Conservation (phyloP, 1,140 invertebrate species). For the Onthophagus taurus region DNA sequence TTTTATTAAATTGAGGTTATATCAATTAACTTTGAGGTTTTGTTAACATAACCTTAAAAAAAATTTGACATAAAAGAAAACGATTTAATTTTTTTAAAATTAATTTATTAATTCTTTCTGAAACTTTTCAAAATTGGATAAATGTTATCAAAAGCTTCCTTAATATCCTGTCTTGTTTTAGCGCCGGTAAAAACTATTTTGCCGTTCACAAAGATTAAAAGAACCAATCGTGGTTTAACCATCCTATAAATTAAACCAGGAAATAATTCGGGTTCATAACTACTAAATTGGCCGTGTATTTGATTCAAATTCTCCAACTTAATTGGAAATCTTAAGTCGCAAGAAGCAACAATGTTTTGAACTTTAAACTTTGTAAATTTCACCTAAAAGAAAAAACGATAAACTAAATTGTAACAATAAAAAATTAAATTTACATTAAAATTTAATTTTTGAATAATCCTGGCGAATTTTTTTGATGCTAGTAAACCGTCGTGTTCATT, state of each 20-base stretch:
- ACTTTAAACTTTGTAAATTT: constrained; percentile 97
- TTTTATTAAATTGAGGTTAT: too few species aligned
- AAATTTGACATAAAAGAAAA: too few species aligned
- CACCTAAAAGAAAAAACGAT: constrained; percentile 68
- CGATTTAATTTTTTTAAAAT: too few species aligned
- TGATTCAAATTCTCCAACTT: constrained; percentile 90
- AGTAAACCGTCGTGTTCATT: constrained; percentile 90
- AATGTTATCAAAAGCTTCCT: constrained; percentile 99
- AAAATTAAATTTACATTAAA: constrained; percentile 48
- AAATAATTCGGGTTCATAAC: constrained; percentile 87
- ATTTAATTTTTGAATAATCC: constrained; percentile 96
- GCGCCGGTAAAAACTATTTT: constrained; percentile 98
- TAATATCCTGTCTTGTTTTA: constrained; percentile 96
- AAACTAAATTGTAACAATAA: too few species aligned
- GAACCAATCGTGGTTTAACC: constrained; percentile 97
- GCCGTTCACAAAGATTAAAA: constrained; percentile 98
- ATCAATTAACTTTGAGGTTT: too few species aligned
- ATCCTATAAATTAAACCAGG: constrained; percentile 98
- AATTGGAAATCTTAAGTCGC: constrained; percentile 96
- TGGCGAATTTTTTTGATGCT: constrained; percentile 92
- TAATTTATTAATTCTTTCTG: constrained; percentile 58
- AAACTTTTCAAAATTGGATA: constrained; percentile 99
- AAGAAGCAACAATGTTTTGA: constrained; percentile 98
- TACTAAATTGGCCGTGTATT: constrained; percentile 88
- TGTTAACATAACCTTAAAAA: too few species aligned